Percentiles rank a stretch among this genome's conserved stretches.
These are phyloP conservation scores for Corythornis leucogaster DNA, from an alignment of 2,797 vertebrate genomes.

Conservation along the genomic window DNA sequence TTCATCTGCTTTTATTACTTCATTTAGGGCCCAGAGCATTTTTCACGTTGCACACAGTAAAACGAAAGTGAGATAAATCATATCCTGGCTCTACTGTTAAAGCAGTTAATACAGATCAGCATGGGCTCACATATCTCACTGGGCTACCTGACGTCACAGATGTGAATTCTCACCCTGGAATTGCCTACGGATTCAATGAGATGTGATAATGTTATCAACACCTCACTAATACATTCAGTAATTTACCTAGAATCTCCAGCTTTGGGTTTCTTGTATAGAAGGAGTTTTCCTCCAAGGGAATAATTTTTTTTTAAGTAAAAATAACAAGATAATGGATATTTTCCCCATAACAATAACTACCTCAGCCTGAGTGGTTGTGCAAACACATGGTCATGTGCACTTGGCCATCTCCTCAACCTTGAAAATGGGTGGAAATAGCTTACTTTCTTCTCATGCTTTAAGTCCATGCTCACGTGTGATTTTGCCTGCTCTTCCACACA, in stretches of 20 bases:
- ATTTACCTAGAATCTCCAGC: not conserved
- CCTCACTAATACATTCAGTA: not conserved
- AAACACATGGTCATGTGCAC: rapidly evolving
- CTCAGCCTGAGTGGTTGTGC: rapidly evolving
- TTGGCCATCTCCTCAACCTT: not conserved
- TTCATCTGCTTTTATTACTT: constrained; percentile 18
- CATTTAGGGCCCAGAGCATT: not conserved
- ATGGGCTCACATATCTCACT: rapidly evolving
- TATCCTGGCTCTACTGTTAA: not conserved
- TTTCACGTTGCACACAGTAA: not conserved
- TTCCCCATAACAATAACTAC: not conserved
- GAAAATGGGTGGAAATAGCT: not conserved
- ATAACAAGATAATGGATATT: not conserved
- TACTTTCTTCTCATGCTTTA: not conserved
- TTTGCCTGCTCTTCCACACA: not conserved
- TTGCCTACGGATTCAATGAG: not conserved
- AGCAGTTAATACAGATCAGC: not conserved
- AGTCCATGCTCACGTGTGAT: not conserved
- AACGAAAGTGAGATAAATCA: constrained; percentile 1
- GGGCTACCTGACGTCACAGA: not conserved
- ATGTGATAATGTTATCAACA: not conserved
- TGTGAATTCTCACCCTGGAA: not conserved
- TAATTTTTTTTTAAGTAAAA: not conserved
- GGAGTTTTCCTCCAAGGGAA: not conserved
- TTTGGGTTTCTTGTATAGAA: not conserved